These are phyloP conservation scores for Drosophila incognita DNA, from an alignment of 2,888 invertebrate species.

Conservation along the genomic window DNA sequence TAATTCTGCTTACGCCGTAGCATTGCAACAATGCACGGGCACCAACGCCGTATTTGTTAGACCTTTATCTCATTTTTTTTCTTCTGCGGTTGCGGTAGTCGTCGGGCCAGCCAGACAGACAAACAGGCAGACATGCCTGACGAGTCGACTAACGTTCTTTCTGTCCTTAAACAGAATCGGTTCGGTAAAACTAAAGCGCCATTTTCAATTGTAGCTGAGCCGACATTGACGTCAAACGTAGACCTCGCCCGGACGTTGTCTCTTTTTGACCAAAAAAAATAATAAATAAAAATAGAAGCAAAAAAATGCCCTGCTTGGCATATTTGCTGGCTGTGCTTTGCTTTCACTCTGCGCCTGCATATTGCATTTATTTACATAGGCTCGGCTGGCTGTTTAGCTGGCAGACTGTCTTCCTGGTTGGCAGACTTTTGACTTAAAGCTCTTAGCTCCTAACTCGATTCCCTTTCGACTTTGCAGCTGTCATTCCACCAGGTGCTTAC, in stretches of 20 bases:
- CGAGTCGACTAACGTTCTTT: slow-evolving; percentile 50
- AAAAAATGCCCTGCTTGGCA: slow-evolving; percentile 45
- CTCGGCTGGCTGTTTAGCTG: slow-evolving; percentile 36
- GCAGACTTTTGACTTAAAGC: slow-evolving; percentile 78
- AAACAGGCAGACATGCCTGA: slow-evolving; percentile 7
- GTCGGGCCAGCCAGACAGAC: slow-evolving; percentile 43
- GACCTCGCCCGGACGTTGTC: slow-evolving; percentile 28
- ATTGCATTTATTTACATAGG: slow-evolving; percentile 78
- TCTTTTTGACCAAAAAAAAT: slow-evolving; percentile 53
- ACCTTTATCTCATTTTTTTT: slow-evolving; percentile 16
- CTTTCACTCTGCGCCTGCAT: slow-evolving; percentile 63
- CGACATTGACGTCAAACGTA: slow-evolving; percentile 45
- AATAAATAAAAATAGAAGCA: slow-evolving; percentile 11
- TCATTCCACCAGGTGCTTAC: slow-evolving; percentile 58
- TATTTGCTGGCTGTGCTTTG: slow-evolving; percentile 47
- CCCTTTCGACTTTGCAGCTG: slow-evolving; percentile 64
- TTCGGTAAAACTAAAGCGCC: slow-evolving; percentile 66
- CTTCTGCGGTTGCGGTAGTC: slow-evolving; percentile 67
- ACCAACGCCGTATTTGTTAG: slow-evolving; percentile 59
- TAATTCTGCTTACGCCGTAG: slow-evolving; percentile 79
- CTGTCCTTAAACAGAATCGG: slow-evolving; percentile 72
- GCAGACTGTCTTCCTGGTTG: slow-evolving; percentile 23
- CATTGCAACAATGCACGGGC: slow-evolving; percentile 62
- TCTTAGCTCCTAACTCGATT: slow-evolving; percentile 72
- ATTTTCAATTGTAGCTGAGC: slow-evolving; percentile 62